phyloP scores from a whole-genome alignment of 2,888 invertebrate species.

The Bombyx huttoni region DNA sequence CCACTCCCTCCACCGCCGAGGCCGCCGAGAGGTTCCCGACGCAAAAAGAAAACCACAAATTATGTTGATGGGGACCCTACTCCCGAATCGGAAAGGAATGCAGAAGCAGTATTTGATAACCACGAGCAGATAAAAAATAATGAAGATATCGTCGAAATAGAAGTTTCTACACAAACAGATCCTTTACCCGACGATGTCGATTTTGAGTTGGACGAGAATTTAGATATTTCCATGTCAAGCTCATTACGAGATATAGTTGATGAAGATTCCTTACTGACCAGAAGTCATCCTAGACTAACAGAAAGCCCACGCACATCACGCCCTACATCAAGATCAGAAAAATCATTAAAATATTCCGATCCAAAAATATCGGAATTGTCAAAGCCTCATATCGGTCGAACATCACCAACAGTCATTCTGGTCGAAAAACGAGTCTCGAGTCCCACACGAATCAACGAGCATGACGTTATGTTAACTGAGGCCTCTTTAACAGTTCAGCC shows the following conservation, averaged over 20 bases:
- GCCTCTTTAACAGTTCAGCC: constrained; percentile 78
- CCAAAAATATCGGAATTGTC: constrained; percentile 69
- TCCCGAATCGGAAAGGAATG: constrained; percentile 13
- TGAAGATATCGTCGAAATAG: constrained; percentile 74
- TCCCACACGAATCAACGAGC: constrained; percentile 72
- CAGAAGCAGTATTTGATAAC: constrained; percentile 17
- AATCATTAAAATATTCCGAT: constrained; percentile 69
- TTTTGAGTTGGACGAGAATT: constrained; percentile 72
- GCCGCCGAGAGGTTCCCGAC: constrained; percentile 78
- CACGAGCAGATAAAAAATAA: constrained; percentile 20
- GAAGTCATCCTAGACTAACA: constrained; percentile 58
- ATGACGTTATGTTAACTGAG: constrained; percentile 75
- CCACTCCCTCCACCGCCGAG: constrained; percentile 90
- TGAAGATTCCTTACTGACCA: constrained; percentile 67
- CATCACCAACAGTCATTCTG: constrained; percentile 74
- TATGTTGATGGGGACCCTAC: constrained; percentile 19
- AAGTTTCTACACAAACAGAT: constrained; percentile 88
- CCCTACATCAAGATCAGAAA: constrained; percentile 71
- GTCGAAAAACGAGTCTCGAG: constrained; percentile 74
- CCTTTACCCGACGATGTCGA: constrained; percentile 85
- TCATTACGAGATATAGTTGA: constrained; percentile 58
- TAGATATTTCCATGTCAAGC: constrained; percentile 60
- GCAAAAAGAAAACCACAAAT: constrained; percentile 37
- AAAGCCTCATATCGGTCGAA: constrained; percentile 67
- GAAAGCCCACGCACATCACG: constrained; percentile 60